phyloP scores from a whole-genome alignment of 2,797 vertebrate species.

The Rhinatrema bivittatum region DNA sequence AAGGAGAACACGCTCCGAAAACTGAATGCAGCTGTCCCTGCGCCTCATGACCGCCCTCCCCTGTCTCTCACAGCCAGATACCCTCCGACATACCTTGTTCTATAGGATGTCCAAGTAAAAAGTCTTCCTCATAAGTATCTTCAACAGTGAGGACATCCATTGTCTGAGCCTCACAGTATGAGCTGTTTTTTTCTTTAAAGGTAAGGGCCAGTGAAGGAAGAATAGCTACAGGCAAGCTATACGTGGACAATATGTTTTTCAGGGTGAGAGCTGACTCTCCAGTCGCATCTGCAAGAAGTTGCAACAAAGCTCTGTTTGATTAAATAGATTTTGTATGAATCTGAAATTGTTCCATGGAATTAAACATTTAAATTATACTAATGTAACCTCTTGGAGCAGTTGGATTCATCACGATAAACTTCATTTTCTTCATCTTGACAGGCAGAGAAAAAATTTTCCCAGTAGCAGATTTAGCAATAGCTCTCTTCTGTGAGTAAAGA shows the following conservation, averaged over 20 bases:
- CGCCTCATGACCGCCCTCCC: no score
- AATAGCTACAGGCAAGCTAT: conserved; percentile 6
- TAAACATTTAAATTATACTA: no score
- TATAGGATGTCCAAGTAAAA: conserved; percentile 12
- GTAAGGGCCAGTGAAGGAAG: not conserved
- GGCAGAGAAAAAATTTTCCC: conserved; percentile 15
- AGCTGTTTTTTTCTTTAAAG: conserved; percentile 1
- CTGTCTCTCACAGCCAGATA: no score
- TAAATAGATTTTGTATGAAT: no score
- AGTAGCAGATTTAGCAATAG: conserved; percentile 1
- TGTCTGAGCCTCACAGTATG: not conserved
- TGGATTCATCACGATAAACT: not conserved
- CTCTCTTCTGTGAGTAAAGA: conserved; percentile 3
- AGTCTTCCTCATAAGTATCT: conserved; percentile 10
- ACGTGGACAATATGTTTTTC: not conserved
- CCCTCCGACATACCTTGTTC: conserved; percentile 7
- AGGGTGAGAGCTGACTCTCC: conserved; percentile 3
- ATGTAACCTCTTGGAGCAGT: no score
- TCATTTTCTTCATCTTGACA: not conserved
- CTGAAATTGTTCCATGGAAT: no score
- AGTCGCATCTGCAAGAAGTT: no score
- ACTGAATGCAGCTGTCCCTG: no score
- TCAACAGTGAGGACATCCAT: conserved; percentile 2
- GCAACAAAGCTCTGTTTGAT: no score
- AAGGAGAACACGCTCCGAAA: no score